Conservation (phyloP, 2,797 vertebrate species). For the Benthosema pterotum region DNA sequence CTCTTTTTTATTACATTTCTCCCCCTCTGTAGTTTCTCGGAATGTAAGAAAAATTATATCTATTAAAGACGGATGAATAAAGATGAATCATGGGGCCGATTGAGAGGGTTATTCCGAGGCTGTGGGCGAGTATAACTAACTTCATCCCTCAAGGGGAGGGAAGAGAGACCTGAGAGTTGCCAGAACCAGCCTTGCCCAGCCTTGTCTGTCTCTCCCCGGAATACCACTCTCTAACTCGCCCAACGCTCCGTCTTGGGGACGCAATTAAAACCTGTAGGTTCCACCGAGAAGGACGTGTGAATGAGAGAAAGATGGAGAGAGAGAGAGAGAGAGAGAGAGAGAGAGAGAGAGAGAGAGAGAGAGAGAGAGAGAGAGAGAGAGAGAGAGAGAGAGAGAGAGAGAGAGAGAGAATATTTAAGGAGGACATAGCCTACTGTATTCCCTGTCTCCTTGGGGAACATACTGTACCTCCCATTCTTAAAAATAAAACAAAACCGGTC, state of each 20-base stretch:
- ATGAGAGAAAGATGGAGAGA: constrained; percentile 45
- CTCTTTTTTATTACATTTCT: constrained; percentile 12
- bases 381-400: constrained; percentile 12
- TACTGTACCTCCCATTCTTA: no score
- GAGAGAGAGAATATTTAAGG: no score
- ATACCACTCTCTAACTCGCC: constrained; percentile 22
- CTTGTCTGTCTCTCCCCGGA: constrained; percentile 61
- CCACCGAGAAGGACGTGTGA: constrained; percentile 62
- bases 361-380: constrained; percentile 32
- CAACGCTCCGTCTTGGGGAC: constrained; percentile 64
- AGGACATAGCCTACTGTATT: no score
- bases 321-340: constrained; percentile 49
- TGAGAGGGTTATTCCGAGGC: constrained; percentile 51
- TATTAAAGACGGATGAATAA: no score
- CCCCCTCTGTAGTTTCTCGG: constrained; percentile 13
- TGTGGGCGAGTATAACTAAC: constrained; percentile 57
- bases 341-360: constrained; percentile 43
- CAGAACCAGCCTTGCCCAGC: constrained; percentile 66
- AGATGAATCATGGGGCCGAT: constrained; percentile 42
- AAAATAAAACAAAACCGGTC: no score
- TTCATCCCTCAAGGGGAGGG: constrained; percentile 50
- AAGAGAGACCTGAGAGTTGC: background rate
- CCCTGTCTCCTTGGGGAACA: no score
- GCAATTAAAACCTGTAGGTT: constrained; percentile 65
- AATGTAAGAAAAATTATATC: constrained; percentile 15